Conservation (phyloP, 2,797 vertebrate genomes). For the Gorsachius magnificus region DNA sequence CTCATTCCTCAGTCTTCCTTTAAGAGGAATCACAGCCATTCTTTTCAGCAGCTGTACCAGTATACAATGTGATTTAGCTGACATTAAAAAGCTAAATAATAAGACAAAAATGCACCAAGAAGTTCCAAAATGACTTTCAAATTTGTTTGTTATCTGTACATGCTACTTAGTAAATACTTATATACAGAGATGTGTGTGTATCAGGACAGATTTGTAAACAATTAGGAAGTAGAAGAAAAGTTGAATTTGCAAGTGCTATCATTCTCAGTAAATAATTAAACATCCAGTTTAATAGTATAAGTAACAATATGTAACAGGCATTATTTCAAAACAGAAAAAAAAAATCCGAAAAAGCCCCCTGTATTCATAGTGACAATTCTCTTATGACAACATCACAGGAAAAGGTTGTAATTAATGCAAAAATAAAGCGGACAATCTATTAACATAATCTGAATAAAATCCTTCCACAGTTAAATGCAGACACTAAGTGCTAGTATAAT, state of each 20-base stretch:
- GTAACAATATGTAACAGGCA: conserved; percentile 40
- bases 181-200: not conserved
- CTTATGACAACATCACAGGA: conserved; percentile 54
- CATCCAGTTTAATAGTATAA: not conserved
- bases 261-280: not conserved
- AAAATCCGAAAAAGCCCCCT: conserved; percentile 65
- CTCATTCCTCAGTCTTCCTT: not conserved
- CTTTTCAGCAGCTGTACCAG: not conserved
- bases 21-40: not conserved
- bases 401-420: conserved; percentile 78
- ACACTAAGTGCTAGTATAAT: conserved; percentile 77
- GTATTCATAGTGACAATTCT: conserved; percentile 65
- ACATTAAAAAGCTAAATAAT: not conserved
- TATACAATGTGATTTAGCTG: not conserved
- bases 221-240: not conserved
- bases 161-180: not conserved
- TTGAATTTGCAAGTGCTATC: not conserved
- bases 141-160: not conserved
- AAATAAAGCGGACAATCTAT: conserved; percentile 77
- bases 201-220: not conserved
- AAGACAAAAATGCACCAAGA: not conserved
- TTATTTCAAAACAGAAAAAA: conserved; percentile 58
- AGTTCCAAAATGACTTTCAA: not conserved
- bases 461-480: conserved; percentile 75
- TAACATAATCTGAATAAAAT: conserved; percentile 82